Base-by-base conservation (phyloP, 2,888 invertebrate species). In the Melanostoma mellinum region DNA sequence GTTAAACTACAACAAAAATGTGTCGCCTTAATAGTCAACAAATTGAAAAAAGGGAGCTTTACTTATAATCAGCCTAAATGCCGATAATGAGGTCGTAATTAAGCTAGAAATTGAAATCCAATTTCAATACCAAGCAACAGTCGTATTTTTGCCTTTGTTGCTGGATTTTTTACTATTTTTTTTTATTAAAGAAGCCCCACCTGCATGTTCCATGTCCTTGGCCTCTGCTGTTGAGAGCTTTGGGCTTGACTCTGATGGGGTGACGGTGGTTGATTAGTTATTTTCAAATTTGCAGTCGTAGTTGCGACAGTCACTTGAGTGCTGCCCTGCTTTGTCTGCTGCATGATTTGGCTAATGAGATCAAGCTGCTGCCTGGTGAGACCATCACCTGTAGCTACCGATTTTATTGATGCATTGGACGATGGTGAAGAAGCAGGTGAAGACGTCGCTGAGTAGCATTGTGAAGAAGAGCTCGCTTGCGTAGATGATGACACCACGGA, bases 321-420 rank as follows among this genome's bases (percentile, higher is more conserved):
- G 81, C 91, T 91, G 67, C 94, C 93, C 87, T 94, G 94, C 89
- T 95, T 94, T 20, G 94, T 94, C 90, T 95, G 95, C 88, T 95
- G 94, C 94, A 95, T 95, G 87, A 95, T 95, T 91, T 95, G 95
- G 90, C 95, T 95, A 88, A 95, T 95, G 87, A 95, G 92, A 90
- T 95, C 95, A 87, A 95, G 92, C 90, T 95, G 95, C 88, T 95
- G 95, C 87, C 94, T 93, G 71, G 95, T 95, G 86, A 95, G 91
- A 78, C 94, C 94, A 87, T 95, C 95, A 89, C 94, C 89, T 33
- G 87, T 79, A 35, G 89, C 89, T 30, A 89, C 86, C 46, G 86
- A 89, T 91, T 92, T 86, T 48, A 69, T 50, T 61, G 90, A 90
- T 73, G 88, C 88, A 5, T 90, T 86, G 8, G 90, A 88, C 48